Evolutionary conservation across 2,797 vertebrate genomes (phyloP).

Genomic region (Aplochiton taeniatus): DNA sequence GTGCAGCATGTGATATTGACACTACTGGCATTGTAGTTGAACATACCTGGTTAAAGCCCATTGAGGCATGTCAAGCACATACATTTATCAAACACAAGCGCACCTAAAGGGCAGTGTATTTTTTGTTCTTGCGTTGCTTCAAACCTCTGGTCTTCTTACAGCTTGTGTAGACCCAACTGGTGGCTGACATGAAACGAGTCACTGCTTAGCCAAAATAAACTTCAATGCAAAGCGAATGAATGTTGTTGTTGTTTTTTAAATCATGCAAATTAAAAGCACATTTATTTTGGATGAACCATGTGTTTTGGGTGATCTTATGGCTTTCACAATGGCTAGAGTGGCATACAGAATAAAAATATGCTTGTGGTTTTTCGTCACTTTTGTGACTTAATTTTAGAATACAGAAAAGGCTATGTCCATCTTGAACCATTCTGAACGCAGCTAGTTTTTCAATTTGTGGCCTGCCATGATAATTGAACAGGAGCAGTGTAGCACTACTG

Average conservation of each 20-base stretch:
- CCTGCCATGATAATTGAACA: too few species aligned
- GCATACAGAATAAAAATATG: conserved; percentile 68
- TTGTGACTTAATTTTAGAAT: conserved; percentile 33
- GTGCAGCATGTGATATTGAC: conserved; percentile 39
- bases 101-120: conserved; percentile 65
- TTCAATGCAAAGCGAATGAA: conserved; percentile 76
- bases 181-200: conserved; percentile 68
- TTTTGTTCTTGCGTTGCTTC: conserved; percentile 72
- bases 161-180: conserved; percentile 72
- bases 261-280: conserved; percentile 43
- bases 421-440: too few species aligned
- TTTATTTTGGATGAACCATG: conserved; percentile 46
- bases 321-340: conserved; percentile 63
- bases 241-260: conserved; percentile 54
- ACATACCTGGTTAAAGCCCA: conserved; percentile 46
- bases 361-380: conserved; percentile 56
- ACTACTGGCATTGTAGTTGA: conserved; percentile 25
- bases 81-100: conserved; percentile 20
- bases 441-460: too few species aligned
- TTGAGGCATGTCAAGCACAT: conserved; percentile 25
- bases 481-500: too few species aligned
- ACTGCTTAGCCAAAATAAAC: conserved; percentile 93
- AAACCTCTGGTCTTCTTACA: conserved; percentile 70
- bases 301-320: conserved; percentile 43
- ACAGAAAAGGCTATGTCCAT: not conserved